Base-by-base conservation (phyloP, 2,888 invertebrate species). In the Tetragonisca angustula region DNA sequence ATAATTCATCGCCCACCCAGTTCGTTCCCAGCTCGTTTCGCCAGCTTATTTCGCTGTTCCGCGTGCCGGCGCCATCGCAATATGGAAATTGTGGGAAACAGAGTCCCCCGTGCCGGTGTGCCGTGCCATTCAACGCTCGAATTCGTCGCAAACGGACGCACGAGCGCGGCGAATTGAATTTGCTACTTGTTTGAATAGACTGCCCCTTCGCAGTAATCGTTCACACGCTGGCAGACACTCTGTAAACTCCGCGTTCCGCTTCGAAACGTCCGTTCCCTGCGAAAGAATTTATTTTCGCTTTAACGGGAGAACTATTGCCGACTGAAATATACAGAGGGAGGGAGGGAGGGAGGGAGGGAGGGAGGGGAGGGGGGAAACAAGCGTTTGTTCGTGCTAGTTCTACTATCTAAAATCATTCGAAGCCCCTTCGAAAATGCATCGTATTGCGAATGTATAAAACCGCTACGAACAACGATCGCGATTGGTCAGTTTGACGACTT, bases 171-270 rank as follows among this genome's bases (percentile, higher is more conserved):
- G 11, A 24, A n/a, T 24, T 36, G 24, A 71, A 71, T 59, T 27
- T n/a, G 43, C 43, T n/a, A 56, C 70, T 71, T 49, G 19, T 27
- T 43, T 21, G 49, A 21, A 50, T 3, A n/a, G n/a, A 24, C 36
- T 43, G 56, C 65, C 64, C 52, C 52, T n/a, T 54, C 65, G 74
- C 6, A 43, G 54, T 74, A 65, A 65, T 74, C 65, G 64, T 54
- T 65, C 24, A 19, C 36, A 11, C 56, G 56, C 24, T 43, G 15
- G 3, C 1, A 43, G 43, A 11, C 15, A 4, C 21, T 32, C 21
- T 32, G 6, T 1, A 6, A 54, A 32, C 52, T 13, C n/a, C 27
- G 13, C 27, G 5, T 69, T 52, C 32, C 17, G 2, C 52, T 11
- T 3, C 6, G 17, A 21, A 36, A 56, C 54, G 65, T 43, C 43